phyloP scores from a whole-genome alignment of 2,797 vertebrate genomes.

The Chelon labrosus region DNA sequence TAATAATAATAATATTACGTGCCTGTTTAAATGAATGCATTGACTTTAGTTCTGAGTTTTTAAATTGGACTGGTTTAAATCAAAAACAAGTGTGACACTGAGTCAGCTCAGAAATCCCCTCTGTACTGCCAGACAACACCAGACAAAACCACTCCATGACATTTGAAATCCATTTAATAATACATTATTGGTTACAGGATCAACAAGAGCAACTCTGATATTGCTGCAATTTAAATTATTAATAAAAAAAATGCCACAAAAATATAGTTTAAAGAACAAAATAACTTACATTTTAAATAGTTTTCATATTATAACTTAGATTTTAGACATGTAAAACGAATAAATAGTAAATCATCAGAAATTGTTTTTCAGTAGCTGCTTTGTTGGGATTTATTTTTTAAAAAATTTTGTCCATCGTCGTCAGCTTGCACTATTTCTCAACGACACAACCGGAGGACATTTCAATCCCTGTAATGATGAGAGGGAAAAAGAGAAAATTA shows the following conservation, averaged over 20 bases:
- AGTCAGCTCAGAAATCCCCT: neutral
- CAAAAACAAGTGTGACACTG: neutral
- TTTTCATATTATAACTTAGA: neutral
- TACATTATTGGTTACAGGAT: neutral
- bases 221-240: neutral
- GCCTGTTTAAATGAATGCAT: no score
- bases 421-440: no score
- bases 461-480: constrained; percentile 1
- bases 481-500: neutral
- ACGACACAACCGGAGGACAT: neutral
- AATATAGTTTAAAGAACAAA: constrained; percentile 34
- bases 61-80: no score
- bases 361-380: neutral
- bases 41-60: no score
- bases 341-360: constrained; percentile 43
- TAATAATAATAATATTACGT: no score
- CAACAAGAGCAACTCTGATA: neutral
- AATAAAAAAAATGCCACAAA: neutral
- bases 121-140: neutral
- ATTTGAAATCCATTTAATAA: neutral
- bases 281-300: neutral
- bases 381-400: neutral
- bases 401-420: neutral
- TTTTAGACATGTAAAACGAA: constrained; percentile 23
- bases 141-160: neutral